These are phyloP conservation scores for Marmota monax DNA, from an alignment of 2,113 vertebrate genomes.

Conservation along the genomic window DNA sequence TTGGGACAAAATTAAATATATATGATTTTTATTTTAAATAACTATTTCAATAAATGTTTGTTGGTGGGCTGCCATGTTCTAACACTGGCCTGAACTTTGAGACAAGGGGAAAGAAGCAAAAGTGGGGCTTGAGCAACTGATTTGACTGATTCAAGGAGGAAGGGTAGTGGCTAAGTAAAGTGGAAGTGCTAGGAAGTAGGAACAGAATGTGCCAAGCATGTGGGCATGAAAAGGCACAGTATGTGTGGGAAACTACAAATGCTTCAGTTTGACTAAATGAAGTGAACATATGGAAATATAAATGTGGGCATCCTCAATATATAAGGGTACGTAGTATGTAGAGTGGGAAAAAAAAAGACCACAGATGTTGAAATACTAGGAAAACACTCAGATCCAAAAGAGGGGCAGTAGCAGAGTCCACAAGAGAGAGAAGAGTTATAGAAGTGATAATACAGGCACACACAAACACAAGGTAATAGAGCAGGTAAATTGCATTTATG, in stretches of 20 bases:
- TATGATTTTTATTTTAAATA: slow-evolving; percentile 35
- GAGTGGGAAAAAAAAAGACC: not conserved
- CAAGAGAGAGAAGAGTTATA: not conserved
- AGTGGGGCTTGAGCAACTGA: not conserved
- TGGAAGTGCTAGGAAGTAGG: not conserved
- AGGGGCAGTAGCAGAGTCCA: not conserved
- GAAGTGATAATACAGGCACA: not conserved
- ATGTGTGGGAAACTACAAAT: not conserved
- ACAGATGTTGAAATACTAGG: slow-evolving; percentile 20
- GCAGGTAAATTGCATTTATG: slow-evolving; percentile 5
- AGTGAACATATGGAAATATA: not conserved
- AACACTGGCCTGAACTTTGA: not conserved
- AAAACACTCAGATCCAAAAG: not conserved
- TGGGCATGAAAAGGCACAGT: not conserved
- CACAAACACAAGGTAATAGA: not conserved
- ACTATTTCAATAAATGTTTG: slow-evolving; percentile 5
- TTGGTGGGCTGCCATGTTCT: not conserved
- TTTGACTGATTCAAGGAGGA: not conserved
- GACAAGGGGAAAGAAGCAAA: not conserved
- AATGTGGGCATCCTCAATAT: slow-evolving; percentile 31
- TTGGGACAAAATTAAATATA: slow-evolving; percentile 20
- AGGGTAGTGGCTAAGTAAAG: not conserved
- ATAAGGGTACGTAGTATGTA: not conserved
- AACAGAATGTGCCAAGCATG: slow-evolving; percentile 32
- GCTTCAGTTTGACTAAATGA: slow-evolving; percentile 28